A percentile compares a stretch with the other conserved stretches of the same genome.
phyloP scores from a whole-genome alignment of 2,797 vertebrate genomes.

The Tinamus major region DNA sequence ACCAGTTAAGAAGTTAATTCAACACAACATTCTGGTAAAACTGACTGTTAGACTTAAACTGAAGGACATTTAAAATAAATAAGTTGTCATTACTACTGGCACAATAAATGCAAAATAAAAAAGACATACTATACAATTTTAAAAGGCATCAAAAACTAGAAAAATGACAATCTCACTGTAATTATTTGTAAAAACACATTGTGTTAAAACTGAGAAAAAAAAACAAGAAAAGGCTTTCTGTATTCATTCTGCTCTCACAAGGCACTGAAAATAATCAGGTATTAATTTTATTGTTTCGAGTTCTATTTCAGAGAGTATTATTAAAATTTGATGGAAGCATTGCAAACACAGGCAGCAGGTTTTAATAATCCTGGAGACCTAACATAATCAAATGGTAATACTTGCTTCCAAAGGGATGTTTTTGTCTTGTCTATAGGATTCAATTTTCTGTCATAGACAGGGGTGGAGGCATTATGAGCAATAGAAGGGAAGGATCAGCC shows the following conservation, averaged over 20 bases:
- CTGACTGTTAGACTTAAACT: neutral
- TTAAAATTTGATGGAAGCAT: constrained; percentile 39
- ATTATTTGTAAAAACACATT: neutral
- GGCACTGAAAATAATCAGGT: constrained; percentile 19
- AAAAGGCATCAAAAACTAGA: neutral
- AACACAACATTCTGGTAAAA: neutral
- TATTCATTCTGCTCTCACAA: neutral
- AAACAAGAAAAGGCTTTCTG: neutral
- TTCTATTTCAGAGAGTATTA: constrained; percentile 43
- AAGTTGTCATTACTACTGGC: neutral
- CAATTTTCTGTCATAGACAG: neutral
- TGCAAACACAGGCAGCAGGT: constrained; percentile 32
- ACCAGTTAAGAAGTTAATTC: neutral
- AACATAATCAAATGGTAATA: constrained; percentile 30
- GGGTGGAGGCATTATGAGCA: neutral
- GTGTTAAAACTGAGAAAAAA: neutral
- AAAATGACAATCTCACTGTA: neutral
- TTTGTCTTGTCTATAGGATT: constrained; percentile 25
- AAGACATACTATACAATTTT: neutral
- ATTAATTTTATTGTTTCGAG: constrained; percentile 26
- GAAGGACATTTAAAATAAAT: neutral
- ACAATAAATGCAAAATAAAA: neutral
- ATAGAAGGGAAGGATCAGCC: neutral
- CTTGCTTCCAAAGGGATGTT: constrained; percentile 21
- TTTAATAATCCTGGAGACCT: constrained; percentile 29